Evolutionary conservation across 2,797 vertebrate species (phyloP).

Genomic region (Darevskia mixta): DNA sequence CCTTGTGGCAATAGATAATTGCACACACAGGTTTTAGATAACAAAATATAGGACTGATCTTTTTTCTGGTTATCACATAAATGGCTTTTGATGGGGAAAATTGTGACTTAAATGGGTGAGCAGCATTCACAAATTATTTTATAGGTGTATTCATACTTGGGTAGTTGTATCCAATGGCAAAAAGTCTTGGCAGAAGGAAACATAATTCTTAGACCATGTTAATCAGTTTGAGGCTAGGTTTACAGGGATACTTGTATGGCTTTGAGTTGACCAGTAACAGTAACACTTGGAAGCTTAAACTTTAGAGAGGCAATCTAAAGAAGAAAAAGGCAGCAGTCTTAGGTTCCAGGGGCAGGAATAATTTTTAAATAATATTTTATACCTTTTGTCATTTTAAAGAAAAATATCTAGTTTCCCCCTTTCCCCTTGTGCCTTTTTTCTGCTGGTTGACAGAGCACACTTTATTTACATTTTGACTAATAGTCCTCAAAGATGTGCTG

Average conservation of each 20-base stretch:
- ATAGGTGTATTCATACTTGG: background rate
- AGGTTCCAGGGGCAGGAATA: slow-evolving; percentile 27
- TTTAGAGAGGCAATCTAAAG: slow-evolving; percentile 6
- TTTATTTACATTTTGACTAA: slow-evolving; percentile 70
- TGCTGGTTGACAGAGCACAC: slow-evolving; percentile 65
- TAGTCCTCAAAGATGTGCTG: slow-evolving; percentile 55
- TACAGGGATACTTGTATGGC: background rate
- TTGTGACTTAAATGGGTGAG: background rate
- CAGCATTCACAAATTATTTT: background rate
- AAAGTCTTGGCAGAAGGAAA: background rate
- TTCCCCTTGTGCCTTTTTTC: slow-evolving; percentile 24
- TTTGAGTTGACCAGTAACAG: background rate
- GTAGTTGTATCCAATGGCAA: background rate
- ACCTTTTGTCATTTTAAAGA: background rate
- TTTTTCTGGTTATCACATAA: background rate
- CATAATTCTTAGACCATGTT: background rate
- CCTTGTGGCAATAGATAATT: background rate
- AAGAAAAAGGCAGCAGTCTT: slow-evolving; percentile 32
- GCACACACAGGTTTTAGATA: background rate
- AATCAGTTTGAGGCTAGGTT: background rate
- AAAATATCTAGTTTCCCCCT: slow-evolving; percentile 39
- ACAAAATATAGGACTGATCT: too few species aligned
- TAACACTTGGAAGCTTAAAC: slow-evolving; percentile 8
- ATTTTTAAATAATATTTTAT: slow-evolving; percentile 28
- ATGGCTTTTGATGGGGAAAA: background rate